Evolutionary conservation across 2,113 vertebrate species (phyloP).

Genomic region (Lycocorax pyrrhopterus): DNA sequence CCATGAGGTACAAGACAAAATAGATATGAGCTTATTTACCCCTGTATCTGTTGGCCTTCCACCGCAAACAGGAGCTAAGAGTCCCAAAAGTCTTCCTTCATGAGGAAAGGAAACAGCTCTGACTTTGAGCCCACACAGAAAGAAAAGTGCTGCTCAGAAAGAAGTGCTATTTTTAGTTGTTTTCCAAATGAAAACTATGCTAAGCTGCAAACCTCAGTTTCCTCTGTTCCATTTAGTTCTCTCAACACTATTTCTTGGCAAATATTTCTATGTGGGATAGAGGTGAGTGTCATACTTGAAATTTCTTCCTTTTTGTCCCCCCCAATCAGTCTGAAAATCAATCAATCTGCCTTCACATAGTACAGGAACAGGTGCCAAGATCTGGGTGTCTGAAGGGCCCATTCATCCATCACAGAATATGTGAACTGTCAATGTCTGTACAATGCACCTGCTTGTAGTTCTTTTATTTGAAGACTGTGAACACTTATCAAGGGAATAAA

Average conservation of each 20-base stretch:
- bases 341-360: neutral
- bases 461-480: neutral
- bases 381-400: neutral
- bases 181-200: neutral
- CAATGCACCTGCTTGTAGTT: neutral
- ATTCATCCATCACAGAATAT: neutral
- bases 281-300: neutral
- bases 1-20: neutral
- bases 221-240: neutral
- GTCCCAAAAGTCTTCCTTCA: neutral
- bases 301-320: neutral
- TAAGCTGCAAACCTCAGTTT: neutral
- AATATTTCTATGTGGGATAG: neutral
- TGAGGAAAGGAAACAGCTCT: neutral
- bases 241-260: neutral
- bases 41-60: neutral
- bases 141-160: neutral
- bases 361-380: neutral
- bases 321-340: neutral
- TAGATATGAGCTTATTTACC: neutral
- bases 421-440: neutral
- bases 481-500: neutral
- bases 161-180: conserved; percentile 40
- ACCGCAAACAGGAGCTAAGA: neutral
- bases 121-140: conserved; percentile 9